These are phyloP conservation scores for Camponotus pennsylvanicus DNA, from an alignment of 1,140 invertebrate species.

Conservation along the genomic window DNA sequence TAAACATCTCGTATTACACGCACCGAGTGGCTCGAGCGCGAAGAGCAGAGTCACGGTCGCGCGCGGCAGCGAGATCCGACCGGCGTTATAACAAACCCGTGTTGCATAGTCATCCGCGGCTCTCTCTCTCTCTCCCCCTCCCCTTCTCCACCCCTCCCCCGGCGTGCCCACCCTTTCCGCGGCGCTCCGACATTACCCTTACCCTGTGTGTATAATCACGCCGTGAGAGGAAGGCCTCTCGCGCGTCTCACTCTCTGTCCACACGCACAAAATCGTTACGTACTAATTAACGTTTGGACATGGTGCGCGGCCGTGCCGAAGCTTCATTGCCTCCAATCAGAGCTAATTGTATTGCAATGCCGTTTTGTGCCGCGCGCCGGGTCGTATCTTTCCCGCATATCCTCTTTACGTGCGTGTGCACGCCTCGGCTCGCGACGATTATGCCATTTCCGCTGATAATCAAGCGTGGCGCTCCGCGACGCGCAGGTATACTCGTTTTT, in stretches of 20 bases:
- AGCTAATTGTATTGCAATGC: conserved; percentile 70
- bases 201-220: conserved; percentile 75
- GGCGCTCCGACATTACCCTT: not conserved
- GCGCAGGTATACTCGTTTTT: not conserved
- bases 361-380: conserved; percentile 59
- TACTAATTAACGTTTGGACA: conserved; percentile 78
- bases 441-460: conserved; percentile 54
- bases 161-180: not conserved
- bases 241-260: conserved; percentile 72
- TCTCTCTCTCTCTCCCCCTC: not conserved
- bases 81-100: conserved; percentile 73
- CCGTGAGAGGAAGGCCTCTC: conserved; percentile 72
- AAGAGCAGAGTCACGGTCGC: conserved; percentile 80
- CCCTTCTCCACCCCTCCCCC: not conserved
- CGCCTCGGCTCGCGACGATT: conserved; percentile 41
- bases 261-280: conserved; percentile 75
- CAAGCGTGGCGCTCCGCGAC: conserved; percentile 21
- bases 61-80: conserved; percentile 70
- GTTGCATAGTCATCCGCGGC: conserved; percentile 78
- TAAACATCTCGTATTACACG: conserved; percentile 75
- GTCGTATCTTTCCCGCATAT: conserved; percentile 19
- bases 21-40: conserved; percentile 39
- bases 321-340: conserved; percentile 74
- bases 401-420: conserved; percentile 24
- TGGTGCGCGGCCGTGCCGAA: conserved; percentile 69